phyloP scores from a whole-genome alignment of 2,888 invertebrate genomes.

The Hetaerina titia region DNA sequence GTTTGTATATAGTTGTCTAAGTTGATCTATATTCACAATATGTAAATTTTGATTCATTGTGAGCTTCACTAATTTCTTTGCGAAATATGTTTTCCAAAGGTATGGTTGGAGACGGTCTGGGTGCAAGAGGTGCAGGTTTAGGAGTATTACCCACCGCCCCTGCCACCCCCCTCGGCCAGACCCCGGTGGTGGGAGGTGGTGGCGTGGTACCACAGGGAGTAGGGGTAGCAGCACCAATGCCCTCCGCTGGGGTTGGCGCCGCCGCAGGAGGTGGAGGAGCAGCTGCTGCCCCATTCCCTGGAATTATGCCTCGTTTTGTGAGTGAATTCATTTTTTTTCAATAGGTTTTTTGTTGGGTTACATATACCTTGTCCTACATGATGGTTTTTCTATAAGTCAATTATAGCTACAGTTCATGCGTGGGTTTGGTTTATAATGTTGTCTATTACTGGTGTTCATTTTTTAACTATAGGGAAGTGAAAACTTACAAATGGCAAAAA shows the following conservation, averaged over 20 bases:
- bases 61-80: background rate
- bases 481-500: too few species aligned
- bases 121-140: constrained; percentile 48
- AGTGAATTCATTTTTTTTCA: background rate
- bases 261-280: constrained; percentile 60
- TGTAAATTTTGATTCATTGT: background rate
- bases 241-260: constrained; percentile 64
- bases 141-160: constrained; percentile 52
- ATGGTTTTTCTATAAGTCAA: too few species aligned
- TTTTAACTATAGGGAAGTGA: too few species aligned
- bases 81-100: background rate
- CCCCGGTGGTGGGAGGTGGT: constrained; percentile 54
- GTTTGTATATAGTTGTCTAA: too few species aligned
- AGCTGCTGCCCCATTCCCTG: constrained; percentile 34
- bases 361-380: too few species aligned
- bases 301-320: constrained; percentile 61
- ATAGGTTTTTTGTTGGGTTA: too few species aligned
- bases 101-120: constrained; percentile 61
- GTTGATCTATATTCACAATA: background rate
- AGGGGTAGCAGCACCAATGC: constrained; percentile 35
- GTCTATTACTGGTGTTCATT: too few species aligned
- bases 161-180: constrained; percentile 60
- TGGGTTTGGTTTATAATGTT: too few species aligned
- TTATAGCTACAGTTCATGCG: too few species aligned
- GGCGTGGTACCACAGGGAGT: constrained; percentile 36